A percentile compares a stretch with the other conserved stretches of the same genome.
Evolutionary conservation across 1,140 invertebrate species (phyloP).

Genomic region (Ruditapes philippinarum): DNA sequence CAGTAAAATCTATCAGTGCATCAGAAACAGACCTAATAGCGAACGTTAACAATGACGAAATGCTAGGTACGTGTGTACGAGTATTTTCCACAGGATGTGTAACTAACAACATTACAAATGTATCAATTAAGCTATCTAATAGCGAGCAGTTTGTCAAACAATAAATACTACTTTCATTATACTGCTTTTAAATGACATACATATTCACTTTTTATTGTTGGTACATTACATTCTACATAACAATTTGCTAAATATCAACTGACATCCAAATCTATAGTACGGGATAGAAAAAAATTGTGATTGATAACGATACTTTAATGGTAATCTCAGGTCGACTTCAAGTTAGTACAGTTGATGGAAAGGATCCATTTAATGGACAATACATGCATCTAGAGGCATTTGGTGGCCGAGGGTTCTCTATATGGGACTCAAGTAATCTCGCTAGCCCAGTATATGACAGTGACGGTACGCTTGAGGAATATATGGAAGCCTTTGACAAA

Average conservation of each 20-base stretch:
- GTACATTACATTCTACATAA: too few species aligned
- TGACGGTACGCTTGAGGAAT: slow-evolving; percentile 48
- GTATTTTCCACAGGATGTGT: too few species aligned
- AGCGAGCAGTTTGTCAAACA: too few species aligned
- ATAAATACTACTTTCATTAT: too few species aligned
- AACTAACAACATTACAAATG: too few species aligned
- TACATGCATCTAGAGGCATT: slow-evolving; percentile 42
- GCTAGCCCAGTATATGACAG: slow-evolving; percentile 24
- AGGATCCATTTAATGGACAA: slow-evolving; percentile 5
- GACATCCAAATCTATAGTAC: too few species aligned
- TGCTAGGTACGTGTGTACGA: slow-evolving; percentile 27
- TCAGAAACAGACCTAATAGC: background rate
- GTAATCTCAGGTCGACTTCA: slow-evolving; percentile 41
- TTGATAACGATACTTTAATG: background rate
- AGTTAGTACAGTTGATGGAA: slow-evolving; percentile 45
- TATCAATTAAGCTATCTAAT: too few species aligned
- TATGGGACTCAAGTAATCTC: slow-evolving; percentile 20
- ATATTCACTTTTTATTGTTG: too few species aligned
- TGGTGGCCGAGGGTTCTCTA: slow-evolving; percentile 55
- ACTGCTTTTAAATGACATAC: too few species aligned
- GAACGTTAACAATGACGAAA: slow-evolving; percentile 32
- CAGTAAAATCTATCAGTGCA: slow-evolving; percentile 7
- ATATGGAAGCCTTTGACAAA: slow-evolving; percentile 36
- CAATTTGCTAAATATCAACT: too few species aligned
- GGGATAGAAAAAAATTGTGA: too few species aligned